Evolutionary conservation across 1,140 invertebrate genomes (phyloP).

Genomic region (Uloborus diversus): DNA sequence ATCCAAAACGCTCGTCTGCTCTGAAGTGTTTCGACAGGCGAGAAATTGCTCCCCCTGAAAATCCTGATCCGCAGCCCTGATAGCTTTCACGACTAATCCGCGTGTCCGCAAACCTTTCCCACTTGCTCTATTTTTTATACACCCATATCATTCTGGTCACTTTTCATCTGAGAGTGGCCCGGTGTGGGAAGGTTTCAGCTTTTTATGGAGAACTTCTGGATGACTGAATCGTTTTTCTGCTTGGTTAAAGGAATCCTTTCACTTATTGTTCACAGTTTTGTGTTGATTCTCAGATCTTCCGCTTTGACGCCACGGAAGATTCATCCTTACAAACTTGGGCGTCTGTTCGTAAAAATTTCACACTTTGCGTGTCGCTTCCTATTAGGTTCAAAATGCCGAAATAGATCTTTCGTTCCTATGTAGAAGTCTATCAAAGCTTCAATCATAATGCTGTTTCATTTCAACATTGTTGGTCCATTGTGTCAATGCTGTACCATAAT

Average conservation of each 20-base stretch:
- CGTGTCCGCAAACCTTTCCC: not conserved
- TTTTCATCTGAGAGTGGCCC: not conserved
- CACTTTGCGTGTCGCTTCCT: too few species aligned
- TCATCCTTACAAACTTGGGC: too few species aligned
- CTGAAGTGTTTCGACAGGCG: slow-evolving; percentile 27
- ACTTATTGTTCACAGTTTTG: not conserved
- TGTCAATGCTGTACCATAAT: too few species aligned
- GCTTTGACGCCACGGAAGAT: too few species aligned
- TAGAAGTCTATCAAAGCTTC: too few species aligned
- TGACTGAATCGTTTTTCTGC: slow-evolving; percentile 27
- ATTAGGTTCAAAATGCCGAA: too few species aligned
- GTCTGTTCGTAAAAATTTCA: too few species aligned
- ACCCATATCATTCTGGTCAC: slow-evolving; percentile 13
- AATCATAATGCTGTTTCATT: too few species aligned
- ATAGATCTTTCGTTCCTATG: too few species aligned
- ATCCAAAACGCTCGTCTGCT: not conserved
- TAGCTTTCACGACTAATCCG: slow-evolving; percentile 46
- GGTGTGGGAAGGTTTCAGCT: not conserved
- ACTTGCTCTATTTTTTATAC: not conserved
- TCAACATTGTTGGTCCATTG: too few species aligned
- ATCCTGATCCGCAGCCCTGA: slow-evolving; percentile 18
- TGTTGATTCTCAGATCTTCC: too few species aligned
- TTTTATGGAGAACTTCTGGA: not conserved
- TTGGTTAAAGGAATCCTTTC: slow-evolving; percentile 26
- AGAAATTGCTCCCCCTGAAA: slow-evolving; percentile 24